Evolutionary conservation across 1,140 invertebrate genomes (phyloP).

Genomic region (Zaprionus nigranus): DNA sequence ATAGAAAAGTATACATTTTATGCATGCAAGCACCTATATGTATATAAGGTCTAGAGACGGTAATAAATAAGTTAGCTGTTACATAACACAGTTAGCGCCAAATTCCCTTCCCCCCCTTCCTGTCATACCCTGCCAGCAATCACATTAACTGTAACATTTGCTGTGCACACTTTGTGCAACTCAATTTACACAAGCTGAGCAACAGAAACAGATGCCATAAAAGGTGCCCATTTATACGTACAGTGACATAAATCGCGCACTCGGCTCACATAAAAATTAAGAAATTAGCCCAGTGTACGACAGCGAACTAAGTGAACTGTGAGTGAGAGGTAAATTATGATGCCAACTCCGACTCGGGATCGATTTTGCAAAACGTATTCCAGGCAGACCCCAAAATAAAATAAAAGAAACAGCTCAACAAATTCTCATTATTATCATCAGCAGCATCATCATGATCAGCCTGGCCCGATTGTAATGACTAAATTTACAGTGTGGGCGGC

Average conservation of each 20-base stretch:
- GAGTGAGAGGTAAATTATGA: constrained; percentile 55
- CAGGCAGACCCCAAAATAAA: constrained; percentile 14
- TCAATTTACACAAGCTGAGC: constrained; percentile 51
- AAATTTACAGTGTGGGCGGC: constrained; percentile 69
- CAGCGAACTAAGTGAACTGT: constrained; percentile 33
- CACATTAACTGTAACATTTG: neutral
- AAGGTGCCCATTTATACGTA: constrained; percentile 58
- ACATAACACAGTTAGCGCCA: neutral
- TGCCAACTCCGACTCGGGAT: constrained; percentile 27
- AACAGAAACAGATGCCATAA: constrained; percentile 34
- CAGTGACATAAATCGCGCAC: constrained; percentile 73
- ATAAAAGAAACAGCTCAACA: constrained; percentile 3
- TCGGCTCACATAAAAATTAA: constrained; percentile 74
- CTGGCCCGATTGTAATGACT: constrained; percentile 65
- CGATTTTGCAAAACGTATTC: constrained; percentile 39
- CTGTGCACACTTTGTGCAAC: constrained; percentile 49
- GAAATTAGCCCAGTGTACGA: constrained; percentile 67
- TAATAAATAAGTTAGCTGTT: neutral
- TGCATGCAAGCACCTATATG: neutral
- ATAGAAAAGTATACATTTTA: too few species aligned
- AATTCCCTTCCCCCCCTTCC: neutral
- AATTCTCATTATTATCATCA: constrained; percentile 42
- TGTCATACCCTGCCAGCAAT: neutral
- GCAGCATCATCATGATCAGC: constrained; percentile 43
- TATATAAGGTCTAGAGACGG: neutral